These are phyloP conservation scores for Amazona vittata DNA, from an alignment of 2,113 vertebrate genomes.

Conservation along the genomic window DNA sequence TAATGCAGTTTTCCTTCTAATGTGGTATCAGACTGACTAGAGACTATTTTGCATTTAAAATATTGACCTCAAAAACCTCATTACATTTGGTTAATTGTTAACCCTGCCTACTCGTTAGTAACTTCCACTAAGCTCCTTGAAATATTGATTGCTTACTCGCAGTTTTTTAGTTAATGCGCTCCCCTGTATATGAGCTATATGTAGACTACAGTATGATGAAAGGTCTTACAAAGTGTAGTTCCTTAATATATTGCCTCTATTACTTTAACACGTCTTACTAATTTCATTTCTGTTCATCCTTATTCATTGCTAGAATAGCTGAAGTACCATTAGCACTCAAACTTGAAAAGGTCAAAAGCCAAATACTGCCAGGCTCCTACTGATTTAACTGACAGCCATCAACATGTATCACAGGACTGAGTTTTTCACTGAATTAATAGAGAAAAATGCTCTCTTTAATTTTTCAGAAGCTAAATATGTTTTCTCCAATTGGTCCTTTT, in stretches of 20 bases:
- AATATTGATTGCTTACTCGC: neutral
- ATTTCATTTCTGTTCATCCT: neutral
- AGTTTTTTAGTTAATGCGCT: neutral
- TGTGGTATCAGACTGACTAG: neutral
- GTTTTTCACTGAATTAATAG: neutral
- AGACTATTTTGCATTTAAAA: neutral
- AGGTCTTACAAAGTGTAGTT: neutral
- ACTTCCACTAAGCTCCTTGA: neutral
- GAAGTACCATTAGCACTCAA: neutral
- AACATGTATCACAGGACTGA: neutral
- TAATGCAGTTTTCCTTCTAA: neutral
- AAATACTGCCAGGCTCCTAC: neutral
- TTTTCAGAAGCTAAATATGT: neutral
- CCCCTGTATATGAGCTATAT: neutral
- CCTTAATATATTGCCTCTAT: neutral
- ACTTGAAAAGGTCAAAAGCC: neutral
- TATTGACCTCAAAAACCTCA: neutral
- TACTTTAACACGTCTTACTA: neutral
- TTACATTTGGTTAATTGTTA: conserved; percentile 5
- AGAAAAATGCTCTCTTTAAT: neutral
- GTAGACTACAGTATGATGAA: neutral
- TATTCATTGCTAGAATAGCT: neutral
- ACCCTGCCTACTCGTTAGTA: neutral
- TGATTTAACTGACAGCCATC: neutral
- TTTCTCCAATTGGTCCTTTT: neutral